Conservation (phyloP, 92 coral and sea anemone species). For the Zoanthus sociatus region DNA sequence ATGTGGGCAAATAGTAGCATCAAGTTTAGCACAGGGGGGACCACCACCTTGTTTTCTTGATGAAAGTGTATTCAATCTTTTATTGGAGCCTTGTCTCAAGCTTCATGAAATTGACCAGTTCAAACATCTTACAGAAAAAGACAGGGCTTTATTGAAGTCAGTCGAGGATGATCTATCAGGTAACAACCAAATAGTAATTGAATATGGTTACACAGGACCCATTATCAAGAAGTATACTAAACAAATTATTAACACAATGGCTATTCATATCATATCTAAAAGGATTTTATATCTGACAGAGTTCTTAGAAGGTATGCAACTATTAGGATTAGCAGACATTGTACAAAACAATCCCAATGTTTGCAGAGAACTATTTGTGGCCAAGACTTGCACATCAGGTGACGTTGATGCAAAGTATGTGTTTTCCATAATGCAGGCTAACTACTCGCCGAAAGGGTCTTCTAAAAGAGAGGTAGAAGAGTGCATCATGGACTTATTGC, state of each 20-base stretch:
- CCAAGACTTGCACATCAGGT: slow-evolving; percentile 6
- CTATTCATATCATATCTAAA: slow-evolving; percentile 58
- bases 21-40: slow-evolving; percentile 32
- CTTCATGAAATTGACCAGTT: slow-evolving; percentile 12
- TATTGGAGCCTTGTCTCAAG: slow-evolving; percentile 46
- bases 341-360: slow-evolving; percentile 50
- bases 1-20: slow-evolving; percentile 61
- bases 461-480: slow-evolving; percentile 45
- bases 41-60: slow-evolving; percentile 50
- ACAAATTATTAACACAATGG: slow-evolving; percentile 52
- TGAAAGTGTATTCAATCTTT: slow-evolving; percentile 55
- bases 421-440: slow-evolving; percentile 57
- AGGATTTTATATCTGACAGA: slow-evolving; percentile 63
- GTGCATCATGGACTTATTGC: slow-evolving; percentile 26
- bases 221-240: slow-evolving; percentile 50
- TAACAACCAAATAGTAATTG: slow-evolving; percentile 58
- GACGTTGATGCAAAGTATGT: slow-evolving; percentile 69
- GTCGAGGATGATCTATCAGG: slow-evolving; percentile 28
- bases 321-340: slow-evolving; percentile 50
- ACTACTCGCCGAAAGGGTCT: slow-evolving; percentile 48
- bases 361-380: slow-evolving; percentile 56
- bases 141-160: slow-evolving; percentile 33
- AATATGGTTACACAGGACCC: slow-evolving; percentile 73
- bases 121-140: slow-evolving; percentile 23
- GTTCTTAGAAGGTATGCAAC: slow-evolving; percentile 66